Base-by-base conservation (phyloP, 1,140 invertebrate genomes). In the Bombus consobrinus region DNA sequence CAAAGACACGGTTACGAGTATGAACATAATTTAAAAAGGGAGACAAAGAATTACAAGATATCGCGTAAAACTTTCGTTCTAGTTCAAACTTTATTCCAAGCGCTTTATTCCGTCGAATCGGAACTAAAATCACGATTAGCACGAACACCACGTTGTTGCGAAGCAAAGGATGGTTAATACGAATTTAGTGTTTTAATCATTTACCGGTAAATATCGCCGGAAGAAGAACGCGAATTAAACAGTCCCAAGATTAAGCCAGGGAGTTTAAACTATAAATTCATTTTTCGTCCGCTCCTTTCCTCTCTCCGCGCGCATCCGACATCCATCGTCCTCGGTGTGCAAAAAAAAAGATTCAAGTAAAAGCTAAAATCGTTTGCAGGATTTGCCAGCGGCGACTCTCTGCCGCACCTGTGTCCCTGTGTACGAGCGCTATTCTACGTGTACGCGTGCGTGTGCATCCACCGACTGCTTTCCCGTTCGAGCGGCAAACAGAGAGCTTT, bases 341-440 rank as follows among this genome's bases (percentile, higher is more conserved):
- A 9, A 43, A 59, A 72, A 62, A 86, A 68, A 69, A 69, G 85
- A 34, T 85, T 68, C 39, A 81, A 86, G 85, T 76, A 86, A 82
- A 87, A 85, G 79, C 83, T 87, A 78, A 91, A 91, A 91, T 82
- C 90, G 90, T 83, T 89, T 81, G 81, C 69, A 76, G 88, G 83
- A 85, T 88, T 68, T 74, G 83, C 78, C 87, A 81, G 53, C 74
- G 59, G 75, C 64, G 73, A 41, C 81, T 66, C 74, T 69, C 88
- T 75, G 82, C 68, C n/a, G 25, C 69, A 43, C n/a, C 39, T 32
- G 47, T 62, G 37, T 34, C 53, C 39, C 39, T 79, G 80, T 64
- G 43, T 81, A 59, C 32, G 28, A 68, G 41, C 69, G 39, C n/a
- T 32, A 37, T 47, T 41, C 59, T 41, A 28, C n/a, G 34, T 37